Conservation (phyloP, 2,113 vertebrate species). For the Catagonus wagneri region DNA sequence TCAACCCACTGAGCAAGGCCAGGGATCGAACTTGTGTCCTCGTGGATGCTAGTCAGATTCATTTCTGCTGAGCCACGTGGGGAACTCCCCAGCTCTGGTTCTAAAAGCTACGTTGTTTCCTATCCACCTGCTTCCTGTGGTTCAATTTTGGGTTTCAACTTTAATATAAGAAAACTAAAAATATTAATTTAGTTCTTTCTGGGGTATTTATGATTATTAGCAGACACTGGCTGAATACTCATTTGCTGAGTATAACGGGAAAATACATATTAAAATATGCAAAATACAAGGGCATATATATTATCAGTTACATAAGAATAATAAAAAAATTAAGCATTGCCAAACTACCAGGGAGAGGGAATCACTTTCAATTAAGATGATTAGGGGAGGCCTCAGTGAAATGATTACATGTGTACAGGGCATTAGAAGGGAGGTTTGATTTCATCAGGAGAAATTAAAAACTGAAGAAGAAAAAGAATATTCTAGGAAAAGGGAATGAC, state of each 20-base stretch:
- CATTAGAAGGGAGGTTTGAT: neutral
- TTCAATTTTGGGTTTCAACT: conserved; percentile 28
- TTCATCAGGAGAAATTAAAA: conserved; percentile 41
- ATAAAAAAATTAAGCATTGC: conserved; percentile 56
- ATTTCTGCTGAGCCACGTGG: too few relatives aligned
- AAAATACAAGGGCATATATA: neutral
- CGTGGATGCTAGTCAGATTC: too few relatives aligned
- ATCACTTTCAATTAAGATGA: conserved; percentile 24
- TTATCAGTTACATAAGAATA: neutral
- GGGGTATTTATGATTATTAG: neutral
- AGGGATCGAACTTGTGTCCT: too few relatives aligned
- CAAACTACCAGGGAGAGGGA: conserved; percentile 4
- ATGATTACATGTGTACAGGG: neutral
- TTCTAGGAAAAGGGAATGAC: conserved; percentile 13
- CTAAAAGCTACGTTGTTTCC: conserved; percentile 11
- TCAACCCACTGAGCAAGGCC: too few relatives aligned
- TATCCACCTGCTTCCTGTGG: neutral
- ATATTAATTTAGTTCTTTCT: conserved; percentile 32
- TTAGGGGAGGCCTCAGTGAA: neutral
- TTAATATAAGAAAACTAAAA: conserved; percentile 49
- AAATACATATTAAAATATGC: conserved; percentile 25
- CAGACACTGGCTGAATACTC: neutral
- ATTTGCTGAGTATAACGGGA: neutral
- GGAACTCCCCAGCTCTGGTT: neutral
- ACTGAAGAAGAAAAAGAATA: neutral